A percentile compares a stretch with the other conserved stretches of the same genome.
These are phyloP conservation scores for Odobenus rosmarus DNA, from an alignment of 2,113 vertebrate species.

Conservation along the genomic window DNA sequence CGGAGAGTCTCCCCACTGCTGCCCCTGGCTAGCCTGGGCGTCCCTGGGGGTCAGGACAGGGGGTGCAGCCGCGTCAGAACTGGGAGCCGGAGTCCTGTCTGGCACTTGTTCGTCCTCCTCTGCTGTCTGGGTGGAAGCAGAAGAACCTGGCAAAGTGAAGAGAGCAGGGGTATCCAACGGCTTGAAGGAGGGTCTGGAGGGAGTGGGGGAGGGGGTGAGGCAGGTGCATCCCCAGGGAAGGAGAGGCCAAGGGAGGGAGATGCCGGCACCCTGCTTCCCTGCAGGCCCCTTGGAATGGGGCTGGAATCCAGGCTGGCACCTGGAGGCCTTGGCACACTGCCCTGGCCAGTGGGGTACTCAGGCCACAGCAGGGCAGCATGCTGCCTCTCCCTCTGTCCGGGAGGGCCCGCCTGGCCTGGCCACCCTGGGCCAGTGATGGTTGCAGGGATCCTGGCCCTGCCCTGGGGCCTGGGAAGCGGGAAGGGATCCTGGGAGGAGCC, in stretches of 20 bases:
- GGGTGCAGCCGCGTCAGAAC: neutral
- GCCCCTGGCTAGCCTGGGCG: neutral
- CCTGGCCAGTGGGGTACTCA: constrained; percentile 66
- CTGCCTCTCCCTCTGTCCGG: constrained; percentile 45
- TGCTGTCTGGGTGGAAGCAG: neutral
- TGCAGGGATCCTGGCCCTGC: constrained; percentile 67
- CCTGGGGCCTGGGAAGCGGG: constrained; percentile 77
- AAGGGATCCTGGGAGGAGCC: constrained; percentile 75
- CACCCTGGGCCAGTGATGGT: constrained; percentile 34
- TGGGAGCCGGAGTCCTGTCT: neutral
- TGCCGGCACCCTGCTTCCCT: neutral
- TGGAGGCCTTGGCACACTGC: constrained; percentile 76
- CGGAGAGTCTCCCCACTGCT: neutral
- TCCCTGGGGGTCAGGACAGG: neutral
- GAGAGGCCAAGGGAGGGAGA: constrained; percentile 27
- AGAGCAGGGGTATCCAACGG: neutral
- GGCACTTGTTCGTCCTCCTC: neutral
- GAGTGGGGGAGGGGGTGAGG: constrained; percentile 27
- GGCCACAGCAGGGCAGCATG: constrained; percentile 70
- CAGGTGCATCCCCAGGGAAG: constrained; percentile 74
- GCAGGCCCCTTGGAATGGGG: constrained; percentile 52
- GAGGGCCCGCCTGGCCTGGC: constrained; percentile 48
- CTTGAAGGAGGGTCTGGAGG: neutral
- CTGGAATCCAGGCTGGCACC: constrained; percentile 77
- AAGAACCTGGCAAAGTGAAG: neutral